A percentile compares a stretch with the other conserved stretches of the same genome.
These are phyloP conservation scores for Tridacna crocea DNA, from an alignment of 2,888 invertebrate species.

Conservation along the genomic window DNA sequence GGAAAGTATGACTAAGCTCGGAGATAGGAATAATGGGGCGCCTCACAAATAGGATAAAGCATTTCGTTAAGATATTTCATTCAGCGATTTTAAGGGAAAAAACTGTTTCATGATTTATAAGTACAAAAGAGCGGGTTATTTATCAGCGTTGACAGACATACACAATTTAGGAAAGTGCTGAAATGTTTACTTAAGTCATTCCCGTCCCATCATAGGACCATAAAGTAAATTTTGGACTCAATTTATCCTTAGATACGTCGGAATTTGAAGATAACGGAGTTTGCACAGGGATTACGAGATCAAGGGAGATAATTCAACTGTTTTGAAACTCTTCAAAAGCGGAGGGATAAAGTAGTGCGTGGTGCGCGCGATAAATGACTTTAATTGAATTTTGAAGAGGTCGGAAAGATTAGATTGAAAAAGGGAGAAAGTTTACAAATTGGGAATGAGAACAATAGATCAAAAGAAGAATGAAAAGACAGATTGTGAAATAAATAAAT, in stretches of 20 bases:
- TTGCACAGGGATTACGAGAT: slow-evolving; percentile 52
- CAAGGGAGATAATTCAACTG: slow-evolving; percentile 50
- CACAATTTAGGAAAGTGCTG: slow-evolving; percentile 64
- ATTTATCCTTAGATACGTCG: slow-evolving; percentile 49
- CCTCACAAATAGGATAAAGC: too few species aligned
- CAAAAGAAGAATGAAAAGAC: too few species aligned
- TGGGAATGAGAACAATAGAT: too few species aligned
- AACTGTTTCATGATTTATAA: slow-evolving; percentile 39
- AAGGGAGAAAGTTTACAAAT: neutral
- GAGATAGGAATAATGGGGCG: too few species aligned
- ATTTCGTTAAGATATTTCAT: too few species aligned
- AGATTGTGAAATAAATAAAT: too few species aligned
- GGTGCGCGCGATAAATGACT: neutral
- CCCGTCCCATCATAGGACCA: slow-evolving; percentile 57
- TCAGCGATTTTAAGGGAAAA: too few species aligned
- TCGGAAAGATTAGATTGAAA: neutral
- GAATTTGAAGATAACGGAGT: slow-evolving; percentile 52
- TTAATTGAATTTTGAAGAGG: neutral
- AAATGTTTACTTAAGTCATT: slow-evolving; percentile 61
- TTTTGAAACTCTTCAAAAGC: slow-evolving; percentile 27
- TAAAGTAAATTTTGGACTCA: slow-evolving; percentile 64
- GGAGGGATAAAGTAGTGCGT: slow-evolving; percentile 15
- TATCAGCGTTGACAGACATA: slow-evolving; percentile 53
- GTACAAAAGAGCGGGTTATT: slow-evolving; percentile 52
- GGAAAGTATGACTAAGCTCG: too few species aligned